Conservation (phyloP, 2,888 invertebrate genomes). For the Harpalus rubripes region DNA sequence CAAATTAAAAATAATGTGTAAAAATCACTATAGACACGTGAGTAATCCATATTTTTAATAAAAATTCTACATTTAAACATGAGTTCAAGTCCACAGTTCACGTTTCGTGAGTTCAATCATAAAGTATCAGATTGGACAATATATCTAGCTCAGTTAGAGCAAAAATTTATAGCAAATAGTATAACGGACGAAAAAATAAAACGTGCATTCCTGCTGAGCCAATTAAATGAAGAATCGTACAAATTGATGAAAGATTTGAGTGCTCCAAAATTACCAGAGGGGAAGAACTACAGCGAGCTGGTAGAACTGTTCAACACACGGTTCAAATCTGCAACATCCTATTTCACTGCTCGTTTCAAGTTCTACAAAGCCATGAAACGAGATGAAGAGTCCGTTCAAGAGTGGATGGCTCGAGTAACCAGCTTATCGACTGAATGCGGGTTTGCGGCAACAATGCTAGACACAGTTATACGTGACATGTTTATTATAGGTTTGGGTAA, state of each 20-base stretch:
- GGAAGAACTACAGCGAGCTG: neutral
- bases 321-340: neutral
- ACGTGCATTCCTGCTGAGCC: conserved; percentile 8
- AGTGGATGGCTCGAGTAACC: conserved; percentile 15
- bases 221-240: conserved; percentile 1
- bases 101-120: neutral
- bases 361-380: conserved; percentile 4
- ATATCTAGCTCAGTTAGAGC: neutral
- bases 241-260: conserved; percentile 9
- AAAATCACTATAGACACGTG: too few species aligned
- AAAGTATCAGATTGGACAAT: conserved; percentile 10
- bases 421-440: conserved; percentile 1
- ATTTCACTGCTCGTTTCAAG: neutral
- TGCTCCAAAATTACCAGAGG: neutral
- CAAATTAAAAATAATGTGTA: too few species aligned
- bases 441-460: neutral
- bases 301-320: neutral
- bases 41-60: too few species aligned
- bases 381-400: conserved; percentile 12
- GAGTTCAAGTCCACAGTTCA: too few species aligned
- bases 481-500: conserved; percentile 14
- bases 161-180: neutral
- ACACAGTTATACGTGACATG: neutral
- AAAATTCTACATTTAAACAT: too few species aligned
- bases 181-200: neutral